phyloP scores from a whole-genome alignment of 2,113 vertebrate genomes.

The Oreotrochilus melanogaster region DNA sequence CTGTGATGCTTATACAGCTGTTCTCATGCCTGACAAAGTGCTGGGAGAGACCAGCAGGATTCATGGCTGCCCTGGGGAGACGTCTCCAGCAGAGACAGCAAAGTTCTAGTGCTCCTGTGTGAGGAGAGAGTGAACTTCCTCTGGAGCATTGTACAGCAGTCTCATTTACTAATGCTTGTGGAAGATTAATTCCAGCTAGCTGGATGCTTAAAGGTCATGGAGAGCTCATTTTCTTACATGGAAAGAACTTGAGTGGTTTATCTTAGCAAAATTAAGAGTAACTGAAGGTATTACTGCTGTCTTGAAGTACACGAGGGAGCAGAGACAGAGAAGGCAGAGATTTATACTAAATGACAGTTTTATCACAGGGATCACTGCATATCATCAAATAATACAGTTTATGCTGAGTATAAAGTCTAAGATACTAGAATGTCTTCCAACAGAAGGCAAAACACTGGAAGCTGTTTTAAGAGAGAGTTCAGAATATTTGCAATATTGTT shows the following conservation, averaged over 20 bases:
- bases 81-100: not conserved
- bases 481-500: not conserved
- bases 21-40: not conserved
- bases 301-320: not conserved
- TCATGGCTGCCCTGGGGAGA: not conserved
- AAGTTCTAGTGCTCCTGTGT: accelerated
- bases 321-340: not conserved
- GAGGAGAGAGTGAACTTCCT: not conserved
- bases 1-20: not conserved
- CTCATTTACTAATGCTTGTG: not conserved
- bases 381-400: not conserved
- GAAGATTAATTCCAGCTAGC: not conserved
- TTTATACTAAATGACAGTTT: not conserved
- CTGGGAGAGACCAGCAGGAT: not conserved
- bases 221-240: not conserved
- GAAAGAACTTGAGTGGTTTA: not conserved
- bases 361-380: not conserved
- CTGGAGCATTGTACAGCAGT: not conserved
- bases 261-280: not conserved
- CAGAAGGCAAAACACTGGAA: not conserved
- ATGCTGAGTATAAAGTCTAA: not conserved
- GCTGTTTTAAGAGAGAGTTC: not conserved
- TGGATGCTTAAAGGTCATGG: not conserved
- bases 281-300: not conserved
- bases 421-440: not conserved